Evolutionary conservation across 2,888 invertebrate species (phyloP), one percentile per base, ranked within the genome.

Genomic region (Erpobdella octoculata): DNA sequence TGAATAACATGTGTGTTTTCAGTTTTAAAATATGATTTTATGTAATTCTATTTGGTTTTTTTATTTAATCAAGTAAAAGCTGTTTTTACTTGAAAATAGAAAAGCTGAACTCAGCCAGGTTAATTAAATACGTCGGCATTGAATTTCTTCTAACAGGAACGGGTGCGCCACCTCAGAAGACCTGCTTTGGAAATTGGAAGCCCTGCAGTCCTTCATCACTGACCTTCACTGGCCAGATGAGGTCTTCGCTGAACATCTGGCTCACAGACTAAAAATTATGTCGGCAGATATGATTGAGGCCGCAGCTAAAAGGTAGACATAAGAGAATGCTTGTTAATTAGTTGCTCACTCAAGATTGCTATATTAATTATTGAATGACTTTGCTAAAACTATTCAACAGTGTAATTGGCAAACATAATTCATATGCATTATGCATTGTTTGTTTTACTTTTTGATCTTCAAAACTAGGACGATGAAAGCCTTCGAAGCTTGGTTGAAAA

Each of bases 271-370:
- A 72, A 97, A 97, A 85, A 86, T 93, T 78, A 96, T 98, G 94
- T 96, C 97, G 53, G 90, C 92, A 79, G 97, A 98, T 83, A 97
- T 98, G 97, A 93, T 98, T 83, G 96, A 97, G 83, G 93, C 95
- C 18, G 95, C 94, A 80, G 92, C 96, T 78, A 93, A 93, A 82
- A 89, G 87, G 86, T 86, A 48, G 31, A 4, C n/a, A n/a, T n/a
- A n/a, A n/a, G n/a, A n/a, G n/a, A 4, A 3, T 21, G 18, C 12
- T 12, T 66, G 36, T 18, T 12, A 31, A 12, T 9, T 41, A 12
- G 41, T 41, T 41, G 18, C 9, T 53, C 21, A 3, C 28, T 1
- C 53, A n/a, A 8, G 21, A 9, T 53, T 53, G 5, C 1, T 53
- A 28, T 53, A 25, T 6, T 53, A 25, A 28, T n/a, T n/a, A 28